Evolutionary conservation across 53 echinoderm and acorn worm genomes (phyloP), one percentile per base, ranked within the genome.

Genomic region (Holothuria scabra): DNA sequence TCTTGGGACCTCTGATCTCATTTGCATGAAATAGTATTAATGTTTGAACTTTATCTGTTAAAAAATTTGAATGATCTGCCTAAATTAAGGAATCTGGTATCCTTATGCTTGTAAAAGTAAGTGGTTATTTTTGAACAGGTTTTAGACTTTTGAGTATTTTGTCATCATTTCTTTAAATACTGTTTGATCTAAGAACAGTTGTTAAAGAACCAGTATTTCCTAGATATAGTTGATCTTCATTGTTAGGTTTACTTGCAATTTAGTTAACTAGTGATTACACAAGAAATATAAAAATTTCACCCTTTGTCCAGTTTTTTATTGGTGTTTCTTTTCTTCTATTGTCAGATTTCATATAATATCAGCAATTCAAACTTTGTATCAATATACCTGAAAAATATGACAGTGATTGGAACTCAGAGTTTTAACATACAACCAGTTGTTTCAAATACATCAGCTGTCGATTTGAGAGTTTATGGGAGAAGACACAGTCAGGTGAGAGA

Each of bases 361-460:
- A 78, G 78, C 58, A 78, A 78, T 32, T 78, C 78, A 20, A 78
- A 78, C 58, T 78, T 78, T 52, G 59, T 59, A 46, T 46, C 78
- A 78, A 78, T 78, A 57, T 78, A 78, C 58, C 59, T 58, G 8
- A 56, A 78, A 56, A 78, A 78, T 32, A 78, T 59, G 19, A 78
- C 78, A 25, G 78, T 78, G 4, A 78, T 78, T 31, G 78, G 78
- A 56, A 78, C 59, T 16, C 78, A 78, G 49, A 58, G 78, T 58
- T 78, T 78, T 30, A 78, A 58, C 52, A 22, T 34, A 23, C 56
- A 56, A 59, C 78, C 78, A 13, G 78, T 78, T 10, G 34, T 78
- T 9, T 78, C 78, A 30, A 78, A 78, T 26, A 57, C 78, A 3
- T 78, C 78, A 33, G 59, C 18, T 1, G 20, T 78, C 12, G 33